Conservation (phyloP, 2,888 invertebrate genomes). For the Tortricodes alternella region DNA sequence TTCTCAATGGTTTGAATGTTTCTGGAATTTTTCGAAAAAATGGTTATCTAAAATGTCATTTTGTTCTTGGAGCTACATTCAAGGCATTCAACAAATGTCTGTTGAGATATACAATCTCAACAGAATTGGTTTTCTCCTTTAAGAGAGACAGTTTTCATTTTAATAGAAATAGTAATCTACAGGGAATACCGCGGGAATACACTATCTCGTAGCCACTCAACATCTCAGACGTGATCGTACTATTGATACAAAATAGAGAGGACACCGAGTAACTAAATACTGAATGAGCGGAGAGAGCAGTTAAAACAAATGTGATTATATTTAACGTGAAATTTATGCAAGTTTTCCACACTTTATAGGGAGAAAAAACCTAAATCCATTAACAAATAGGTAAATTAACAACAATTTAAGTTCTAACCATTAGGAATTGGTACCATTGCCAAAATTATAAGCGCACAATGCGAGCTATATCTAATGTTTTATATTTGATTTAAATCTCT, state of each 20-base stretch:
- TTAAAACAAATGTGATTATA: not conserved
- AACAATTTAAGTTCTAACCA: too few relatives aligned
- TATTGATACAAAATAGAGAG: slow-evolving; percentile 65
- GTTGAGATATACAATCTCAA: too few relatives aligned
- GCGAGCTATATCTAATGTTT: not conserved
- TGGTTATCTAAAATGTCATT: not conserved
- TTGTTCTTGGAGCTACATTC: not conserved
- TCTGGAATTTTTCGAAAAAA: slow-evolving; percentile 1
- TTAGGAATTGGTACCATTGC: too few relatives aligned
- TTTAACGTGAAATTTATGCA: not conserved
- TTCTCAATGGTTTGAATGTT: slow-evolving; percentile 6
- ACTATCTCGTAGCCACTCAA: slow-evolving; percentile 46
- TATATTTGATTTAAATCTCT: not conserved
- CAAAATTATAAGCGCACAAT: too few relatives aligned
- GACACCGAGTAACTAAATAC: slow-evolving; percentile 36
- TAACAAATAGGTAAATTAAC: too few relatives aligned
- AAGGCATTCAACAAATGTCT: not conserved
- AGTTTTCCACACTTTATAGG: not conserved
- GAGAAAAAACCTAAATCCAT: too few relatives aligned
- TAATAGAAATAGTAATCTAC: slow-evolving; percentile 22
- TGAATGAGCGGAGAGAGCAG: not conserved
- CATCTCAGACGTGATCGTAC: slow-evolving; percentile 70
- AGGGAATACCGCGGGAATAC: slow-evolving; percentile 24
- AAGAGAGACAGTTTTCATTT: slow-evolving; percentile 21
- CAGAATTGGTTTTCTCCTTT: not conserved